phyloP scores from a whole-genome alignment of 2,888 invertebrate genomes.

The Trissolcus brochymenae region DNA sequence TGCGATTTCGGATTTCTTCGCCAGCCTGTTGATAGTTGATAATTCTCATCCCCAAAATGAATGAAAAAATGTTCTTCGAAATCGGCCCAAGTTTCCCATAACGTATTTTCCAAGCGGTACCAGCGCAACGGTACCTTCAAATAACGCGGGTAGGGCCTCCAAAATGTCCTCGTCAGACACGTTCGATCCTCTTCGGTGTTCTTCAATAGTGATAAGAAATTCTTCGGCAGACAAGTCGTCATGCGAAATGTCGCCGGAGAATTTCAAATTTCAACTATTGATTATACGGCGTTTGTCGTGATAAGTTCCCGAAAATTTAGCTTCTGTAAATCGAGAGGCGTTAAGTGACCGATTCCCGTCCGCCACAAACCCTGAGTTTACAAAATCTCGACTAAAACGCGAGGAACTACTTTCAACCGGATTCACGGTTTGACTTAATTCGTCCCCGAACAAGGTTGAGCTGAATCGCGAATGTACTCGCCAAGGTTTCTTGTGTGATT shows the following conservation, averaged over 20 bases:
- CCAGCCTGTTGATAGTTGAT: conserved; percentile 1
- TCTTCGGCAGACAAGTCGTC: conserved; percentile 11
- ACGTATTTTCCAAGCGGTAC: conserved; percentile 12
- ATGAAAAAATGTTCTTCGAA: conserved; percentile 22
- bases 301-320: no score
- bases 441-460: no score
- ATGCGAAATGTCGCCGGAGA: not conserved
- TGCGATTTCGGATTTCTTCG: conserved; percentile 1
- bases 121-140: conserved; percentile 16
- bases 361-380: no score
- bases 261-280: not conserved
- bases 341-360: no score
- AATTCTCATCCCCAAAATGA: conserved; percentile 25
- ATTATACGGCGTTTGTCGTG: no score
- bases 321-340: no score
- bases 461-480: no score
- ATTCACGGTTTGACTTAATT: no score
- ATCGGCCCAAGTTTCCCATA: conserved; percentile 14
- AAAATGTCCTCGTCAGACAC: no score
- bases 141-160: not conserved
- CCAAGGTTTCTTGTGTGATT: no score
- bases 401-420: no score
- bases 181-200: not conserved
- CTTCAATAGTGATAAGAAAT: not conserved
- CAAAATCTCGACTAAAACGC: no score